phyloP scores from a whole-genome alignment of 2,888 invertebrate species.

The Drosophila kuntzei region DNA sequence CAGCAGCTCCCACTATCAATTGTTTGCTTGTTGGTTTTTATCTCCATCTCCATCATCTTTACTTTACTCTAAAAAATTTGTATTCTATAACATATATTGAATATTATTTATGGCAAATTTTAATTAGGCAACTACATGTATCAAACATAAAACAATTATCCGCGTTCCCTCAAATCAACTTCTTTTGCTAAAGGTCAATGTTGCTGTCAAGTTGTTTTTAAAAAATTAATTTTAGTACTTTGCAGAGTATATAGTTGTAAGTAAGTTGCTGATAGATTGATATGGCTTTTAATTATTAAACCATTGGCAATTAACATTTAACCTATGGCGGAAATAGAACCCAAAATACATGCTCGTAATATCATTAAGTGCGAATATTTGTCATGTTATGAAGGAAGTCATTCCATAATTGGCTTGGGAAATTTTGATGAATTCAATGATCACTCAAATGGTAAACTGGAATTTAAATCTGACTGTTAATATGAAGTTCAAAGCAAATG shows the following conservation, averaged over 20 bases:
- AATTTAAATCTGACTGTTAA: slow-evolving; percentile 7
- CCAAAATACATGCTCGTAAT: slow-evolving; percentile 17
- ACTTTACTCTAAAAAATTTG: too few species aligned
- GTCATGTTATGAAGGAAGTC: slow-evolving; percentile 36
- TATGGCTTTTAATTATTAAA: slow-evolving; percentile 59
- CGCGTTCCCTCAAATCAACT: slow-evolving; percentile 36
- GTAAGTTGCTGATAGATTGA: slow-evolving; percentile 54
- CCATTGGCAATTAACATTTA: slow-evolving; percentile 78
- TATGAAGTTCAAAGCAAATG: slow-evolving; percentile 50
- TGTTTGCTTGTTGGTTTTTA: too few species aligned
- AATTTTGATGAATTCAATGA: slow-evolving; percentile 35
- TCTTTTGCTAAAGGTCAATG: slow-evolving; percentile 31
- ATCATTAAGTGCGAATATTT: slow-evolving; percentile 43
- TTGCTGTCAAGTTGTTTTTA: slow-evolving; percentile 9
- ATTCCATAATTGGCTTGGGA: slow-evolving; percentile 36
- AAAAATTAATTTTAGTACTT: slow-evolving; percentile 23
- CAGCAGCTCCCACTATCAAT: too few species aligned
- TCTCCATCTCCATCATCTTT: too few species aligned
- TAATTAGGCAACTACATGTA: too few species aligned
- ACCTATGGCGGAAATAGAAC: slow-evolving; percentile 62
- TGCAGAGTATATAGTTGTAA: slow-evolving; percentile 28
- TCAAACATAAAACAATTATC: slow-evolving; percentile 7
- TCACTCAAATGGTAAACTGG: slow-evolving; percentile 11
- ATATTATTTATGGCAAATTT: too few species aligned
- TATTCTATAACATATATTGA: too few species aligned